These are phyloP conservation scores for Etheostoma cragini DNA, from an alignment of 2,113 vertebrate genomes.

Conservation along the genomic window DNA sequence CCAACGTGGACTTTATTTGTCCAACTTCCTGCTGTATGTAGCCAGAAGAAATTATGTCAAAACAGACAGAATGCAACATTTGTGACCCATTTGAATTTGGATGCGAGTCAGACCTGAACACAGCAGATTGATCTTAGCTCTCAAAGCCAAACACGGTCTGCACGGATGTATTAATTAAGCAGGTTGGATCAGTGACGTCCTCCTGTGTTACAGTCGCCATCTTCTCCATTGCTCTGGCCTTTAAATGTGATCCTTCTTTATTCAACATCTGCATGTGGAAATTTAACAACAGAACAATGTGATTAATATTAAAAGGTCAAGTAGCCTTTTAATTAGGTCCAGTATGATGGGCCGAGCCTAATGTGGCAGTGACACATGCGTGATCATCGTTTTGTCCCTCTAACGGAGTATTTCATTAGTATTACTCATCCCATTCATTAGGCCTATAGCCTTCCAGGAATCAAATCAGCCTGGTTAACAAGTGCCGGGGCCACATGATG, in stretches of 20 bases:
- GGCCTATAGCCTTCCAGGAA: conserved; percentile 22
- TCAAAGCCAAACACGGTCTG: too few species aligned
- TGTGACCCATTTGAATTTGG: not conserved
- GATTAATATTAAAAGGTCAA: conserved; percentile 56
- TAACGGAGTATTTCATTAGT: conserved; percentile 59
- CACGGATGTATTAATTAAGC: not conserved
- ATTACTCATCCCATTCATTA: conserved; percentile 53
- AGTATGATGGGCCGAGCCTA: conserved; percentile 12
- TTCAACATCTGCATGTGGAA: not conserved
- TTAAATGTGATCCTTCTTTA: conserved; percentile 12
- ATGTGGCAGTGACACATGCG: conserved; percentile 24
- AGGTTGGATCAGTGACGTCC: not conserved
- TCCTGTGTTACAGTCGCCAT: not conserved
- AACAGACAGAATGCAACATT: not conserved
- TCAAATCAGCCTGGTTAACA: conserved; percentile 60
- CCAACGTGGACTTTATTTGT: not conserved
- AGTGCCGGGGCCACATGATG: not conserved
- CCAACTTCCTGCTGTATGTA: not conserved
- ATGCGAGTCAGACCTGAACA: too few species aligned
- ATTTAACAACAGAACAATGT: conserved; percentile 8
- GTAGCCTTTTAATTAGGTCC: conserved; percentile 33
- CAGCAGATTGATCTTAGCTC: not conserved
- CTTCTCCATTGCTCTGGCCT: not conserved
- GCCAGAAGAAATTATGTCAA: not conserved
- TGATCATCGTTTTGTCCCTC: conserved; percentile 32